Evolutionary conservation across 2,888 invertebrate genomes (phyloP), one percentile per base, ranked within the genome.

Genomic region (Helleia helle): DNA sequence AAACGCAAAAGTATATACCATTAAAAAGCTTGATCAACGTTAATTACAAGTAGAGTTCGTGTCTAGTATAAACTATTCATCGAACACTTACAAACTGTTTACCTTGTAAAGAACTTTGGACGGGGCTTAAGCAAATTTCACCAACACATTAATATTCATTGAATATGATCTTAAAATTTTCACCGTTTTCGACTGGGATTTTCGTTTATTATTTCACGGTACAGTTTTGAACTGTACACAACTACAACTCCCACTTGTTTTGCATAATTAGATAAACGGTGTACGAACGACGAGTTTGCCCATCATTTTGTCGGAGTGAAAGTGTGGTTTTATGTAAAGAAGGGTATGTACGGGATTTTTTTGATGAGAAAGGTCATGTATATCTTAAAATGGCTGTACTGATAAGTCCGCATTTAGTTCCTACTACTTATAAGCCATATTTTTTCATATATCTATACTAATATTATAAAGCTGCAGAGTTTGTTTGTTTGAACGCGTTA

Each of bases 191-290:
- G 30, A 52, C 50, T 51, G 43, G 48, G 50, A 68, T 71, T 69
- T 65, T 54, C 53, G 49, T 56, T 48, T 49, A 46, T 48, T 49
- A 46, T 46, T 48, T 44, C 40, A 45, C 43, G 44, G 46, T 50
- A 36, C 36, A 38, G 41, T 54, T 59, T 54, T 51, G 56, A 56
- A 59, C 70, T 71, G 22, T 22, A 22, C 22, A 22, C 22, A 22
- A 22, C 22, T 22, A n/a, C n/a, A 60, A 72, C 65, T 69, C 56
- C 40, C 49, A 52, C 59, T 59, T 66, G 56, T 67, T 75, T 74
- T 71, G 64, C 68, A 73, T 76, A 75, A 73, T 76, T 70, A 65
- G 65, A 67, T 72, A 68, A 71, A 66, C 55, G 59, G 59, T 48
- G n/a, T n/a, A 52, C 57, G 54, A n/a, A 52, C 57, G 54, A 52